Percentiles rank a stretch among this genome's conserved stretches.
phyloP scores from a whole-genome alignment of 2,888 invertebrate species.

The Epistrophe grossulariae region DNA sequence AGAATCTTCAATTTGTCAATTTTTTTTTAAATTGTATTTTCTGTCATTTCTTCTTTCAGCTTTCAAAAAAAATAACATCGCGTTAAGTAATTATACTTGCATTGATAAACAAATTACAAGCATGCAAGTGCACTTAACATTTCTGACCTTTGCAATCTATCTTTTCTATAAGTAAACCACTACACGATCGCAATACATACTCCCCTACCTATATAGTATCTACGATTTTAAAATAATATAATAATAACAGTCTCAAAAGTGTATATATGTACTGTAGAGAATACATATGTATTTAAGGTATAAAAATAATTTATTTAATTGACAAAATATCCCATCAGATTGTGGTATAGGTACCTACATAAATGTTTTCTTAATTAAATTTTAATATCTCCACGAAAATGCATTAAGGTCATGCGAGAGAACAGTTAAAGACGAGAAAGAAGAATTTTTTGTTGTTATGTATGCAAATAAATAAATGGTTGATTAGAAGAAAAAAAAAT shows the following conservation, averaged over 20 bases:
- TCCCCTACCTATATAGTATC: not conserved
- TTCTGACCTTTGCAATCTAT: slow-evolving; percentile 24
- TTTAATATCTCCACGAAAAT: slow-evolving; percentile 55
- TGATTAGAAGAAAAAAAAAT: not conserved
- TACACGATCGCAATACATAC: not conserved
- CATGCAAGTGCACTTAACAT: slow-evolving; percentile 41
- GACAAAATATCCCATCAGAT: slow-evolving; percentile 6
- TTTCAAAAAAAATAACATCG: slow-evolving; percentile 20
- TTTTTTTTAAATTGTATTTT: not conserved
- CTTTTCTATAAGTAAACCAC: not conserved
- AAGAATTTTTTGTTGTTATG: not conserved
- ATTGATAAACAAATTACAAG: slow-evolving; percentile 29
- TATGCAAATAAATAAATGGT: slow-evolving; percentile 1
- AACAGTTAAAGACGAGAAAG: not conserved
- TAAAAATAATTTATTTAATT: not conserved
- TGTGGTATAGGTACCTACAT: not conserved
- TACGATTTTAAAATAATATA: not conserved
- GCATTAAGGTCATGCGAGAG: slow-evolving; percentile 49
- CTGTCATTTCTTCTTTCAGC: not conserved
- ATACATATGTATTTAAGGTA: not conserved
- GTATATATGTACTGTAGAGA: not conserved
- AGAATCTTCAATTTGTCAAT: slow-evolving; percentile 12
- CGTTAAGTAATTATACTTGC: slow-evolving; percentile 24
- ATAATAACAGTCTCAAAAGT: not conserved
- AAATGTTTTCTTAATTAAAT: slow-evolving; percentile 46